Evolutionary conservation across 2,888 invertebrate species (phyloP).

Genomic region (Mesorhabditis belari): DNA sequence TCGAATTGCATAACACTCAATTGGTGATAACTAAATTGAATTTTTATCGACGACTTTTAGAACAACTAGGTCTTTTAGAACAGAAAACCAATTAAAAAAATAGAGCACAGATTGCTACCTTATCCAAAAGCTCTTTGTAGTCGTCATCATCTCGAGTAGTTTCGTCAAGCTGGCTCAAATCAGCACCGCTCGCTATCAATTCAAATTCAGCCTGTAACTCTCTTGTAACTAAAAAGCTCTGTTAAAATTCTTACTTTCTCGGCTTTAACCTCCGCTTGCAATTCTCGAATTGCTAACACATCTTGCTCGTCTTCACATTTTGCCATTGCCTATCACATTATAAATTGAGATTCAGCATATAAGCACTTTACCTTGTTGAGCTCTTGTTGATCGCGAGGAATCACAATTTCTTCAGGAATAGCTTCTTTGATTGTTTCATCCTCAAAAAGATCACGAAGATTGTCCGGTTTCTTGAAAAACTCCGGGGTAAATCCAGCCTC

Average conservation of each 20-base stretch:
- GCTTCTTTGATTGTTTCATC: too few species aligned
- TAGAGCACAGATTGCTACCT: too few species aligned
- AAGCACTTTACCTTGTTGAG: not conserved
- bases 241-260: not conserved
- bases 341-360: not conserved
- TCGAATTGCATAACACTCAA: too few species aligned
- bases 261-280: not conserved
- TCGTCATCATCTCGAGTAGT: too few species aligned
- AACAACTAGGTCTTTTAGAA: too few species aligned
- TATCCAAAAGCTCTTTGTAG: too few species aligned
- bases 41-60: too few species aligned
- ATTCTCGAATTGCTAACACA: too few species aligned
- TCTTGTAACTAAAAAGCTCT: not conserved
- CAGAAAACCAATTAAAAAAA: too few species aligned
- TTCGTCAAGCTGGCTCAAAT: not conserved
- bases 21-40: too few species aligned
- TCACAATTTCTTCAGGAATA: too few species aligned
- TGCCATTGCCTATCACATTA: not conserved
- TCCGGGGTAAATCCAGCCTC: slow-evolving; percentile 97
- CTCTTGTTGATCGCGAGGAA: too few species aligned
- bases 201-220: not conserved
- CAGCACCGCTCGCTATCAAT: not conserved
- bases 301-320: not conserved
- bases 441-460: slow-evolving; percentile 23
- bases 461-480: slow-evolving; percentile 68